Conservation (phyloP, 2,888 invertebrate genomes). For the Uropetala carovei region DNA sequence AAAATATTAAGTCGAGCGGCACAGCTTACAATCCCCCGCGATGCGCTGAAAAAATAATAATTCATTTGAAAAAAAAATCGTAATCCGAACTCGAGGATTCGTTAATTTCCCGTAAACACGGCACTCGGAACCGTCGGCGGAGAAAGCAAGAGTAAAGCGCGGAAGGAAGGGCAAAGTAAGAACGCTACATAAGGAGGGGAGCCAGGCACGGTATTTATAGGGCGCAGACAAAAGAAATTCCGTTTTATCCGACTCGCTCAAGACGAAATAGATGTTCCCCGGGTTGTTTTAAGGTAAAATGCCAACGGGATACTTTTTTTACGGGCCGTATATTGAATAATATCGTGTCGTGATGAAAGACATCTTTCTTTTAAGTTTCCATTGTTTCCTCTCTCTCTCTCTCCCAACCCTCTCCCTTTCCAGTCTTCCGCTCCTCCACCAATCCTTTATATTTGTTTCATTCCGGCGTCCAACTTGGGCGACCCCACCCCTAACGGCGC, state of each 20-base stretch:
- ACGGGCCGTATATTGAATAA: not conserved
- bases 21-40: too few relatives aligned
- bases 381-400: not conserved
- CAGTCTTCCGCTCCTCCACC: not conserved
- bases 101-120: too few relatives aligned
- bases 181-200: not conserved
- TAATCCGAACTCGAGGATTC: too few relatives aligned
- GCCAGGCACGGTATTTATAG: not conserved
- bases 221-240: not conserved
- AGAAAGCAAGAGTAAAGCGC: not conserved
- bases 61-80: too few relatives aligned
- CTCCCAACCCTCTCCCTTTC: not conserved
- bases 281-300: too few relatives aligned
- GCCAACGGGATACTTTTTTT: too few relatives aligned
- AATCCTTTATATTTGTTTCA: not conserved
- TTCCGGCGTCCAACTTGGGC: not conserved
- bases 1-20: too few relatives aligned
- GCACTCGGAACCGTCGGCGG: too few relatives aligned
- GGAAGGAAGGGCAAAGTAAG: not conserved
- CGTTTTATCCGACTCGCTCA: not conserved
- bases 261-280: not conserved
- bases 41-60: too few relatives aligned
- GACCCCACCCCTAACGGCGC: slow-evolving; percentile 5
- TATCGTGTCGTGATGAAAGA: not conserved
- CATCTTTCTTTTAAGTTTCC: not conserved